Evolutionary conservation across 2,113 vertebrate species (phyloP).

Genomic region (Siniperca chuatsi): DNA sequence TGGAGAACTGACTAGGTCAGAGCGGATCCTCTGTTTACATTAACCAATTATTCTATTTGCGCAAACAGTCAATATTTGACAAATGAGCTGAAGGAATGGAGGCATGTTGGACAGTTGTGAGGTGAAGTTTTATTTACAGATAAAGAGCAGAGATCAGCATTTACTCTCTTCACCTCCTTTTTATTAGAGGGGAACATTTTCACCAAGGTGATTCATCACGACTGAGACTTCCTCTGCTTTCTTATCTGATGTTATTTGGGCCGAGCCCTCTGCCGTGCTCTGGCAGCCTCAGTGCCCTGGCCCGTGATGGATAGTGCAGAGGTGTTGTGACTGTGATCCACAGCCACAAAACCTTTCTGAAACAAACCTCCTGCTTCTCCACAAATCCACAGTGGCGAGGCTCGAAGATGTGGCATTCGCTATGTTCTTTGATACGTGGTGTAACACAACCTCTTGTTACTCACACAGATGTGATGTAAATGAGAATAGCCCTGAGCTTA

Average conservation of each 20-base stretch:
- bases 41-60: neutral
- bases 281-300: neutral
- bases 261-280: slow-evolving; percentile 39
- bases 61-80: slow-evolving; percentile 22
- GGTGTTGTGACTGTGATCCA: slow-evolving; percentile 29
- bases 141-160: neutral
- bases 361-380: slow-evolving; percentile 55
- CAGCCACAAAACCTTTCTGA: slow-evolving; percentile 26
- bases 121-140: slow-evolving; percentile 51
- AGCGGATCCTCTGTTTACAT: neutral
- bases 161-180: slow-evolving; percentile 13
- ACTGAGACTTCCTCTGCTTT: slow-evolving; percentile 19
- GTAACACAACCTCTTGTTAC: slow-evolving; percentile 50
- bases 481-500: slow-evolving; percentile 46
- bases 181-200: slow-evolving; percentile 5
- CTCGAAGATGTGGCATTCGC: slow-evolving; percentile 17
- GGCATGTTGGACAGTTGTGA: neutral
- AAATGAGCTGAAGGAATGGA: neutral
- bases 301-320: slow-evolving; percentile 60
- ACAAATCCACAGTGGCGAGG: neutral
- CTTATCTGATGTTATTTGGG: slow-evolving; percentile 60
- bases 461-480: slow-evolving; percentile 18
- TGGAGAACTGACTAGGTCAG: neutral
- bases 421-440: slow-evolving; percentile 35
- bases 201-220: slow-evolving; percentile 52